Evolutionary conservation across 2,888 invertebrate genomes (phyloP), one percentile per base, ranked within the genome.

Genomic region (Lasioglossum lativentre): DNA sequence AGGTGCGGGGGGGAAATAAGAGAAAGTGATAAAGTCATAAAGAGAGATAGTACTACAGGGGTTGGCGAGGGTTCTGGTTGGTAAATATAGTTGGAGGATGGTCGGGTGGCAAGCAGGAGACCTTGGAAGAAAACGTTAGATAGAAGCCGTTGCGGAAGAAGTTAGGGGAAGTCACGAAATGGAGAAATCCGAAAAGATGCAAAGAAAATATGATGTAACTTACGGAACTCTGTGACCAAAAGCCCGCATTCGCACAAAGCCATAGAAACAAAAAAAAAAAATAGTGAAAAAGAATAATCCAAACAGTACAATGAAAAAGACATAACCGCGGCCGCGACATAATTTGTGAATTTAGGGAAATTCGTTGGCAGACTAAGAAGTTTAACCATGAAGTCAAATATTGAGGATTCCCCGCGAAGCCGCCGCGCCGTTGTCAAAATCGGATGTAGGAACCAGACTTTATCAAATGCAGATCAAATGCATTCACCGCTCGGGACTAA

Each of bases 21-120:
- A 63, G 63, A 63, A 63, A 63, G 30, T 63, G 63, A 63, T 30
- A 63, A 30, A 34, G 63, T 19, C 63, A 63, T 63, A 34, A 63
- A 63, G 30, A 8, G 30, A 63, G 63, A 63, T 63, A 63, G n/a
- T 56, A 3, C 10, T 56, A 3, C 10, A 56, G 30, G 63, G 63
- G 63, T 63, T 63, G 63, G 63, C 4, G 63, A 63, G 63, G 63
- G 6, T 63, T 56, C 63, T 63, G 30, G 63, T 63, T 63, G 63
- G 30, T 34, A 63, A 30, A 63, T 63, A 63, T 34, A 34, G 63
- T 63, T 63, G 6, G 63, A 63, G 30, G 63, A 30, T 30, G 30
- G 63, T 30, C 30, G 2, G n/a, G 16, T 2, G n/a, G 19, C 0
- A 19, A 8, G 14, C 19, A 5, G 16, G 63, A 30, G 63, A 34